Percentiles rank a stretch among this genome's conserved stretches.
Conservation (phyloP, 2,113 vertebrate species). For the Sigmodon hispidus region DNA sequence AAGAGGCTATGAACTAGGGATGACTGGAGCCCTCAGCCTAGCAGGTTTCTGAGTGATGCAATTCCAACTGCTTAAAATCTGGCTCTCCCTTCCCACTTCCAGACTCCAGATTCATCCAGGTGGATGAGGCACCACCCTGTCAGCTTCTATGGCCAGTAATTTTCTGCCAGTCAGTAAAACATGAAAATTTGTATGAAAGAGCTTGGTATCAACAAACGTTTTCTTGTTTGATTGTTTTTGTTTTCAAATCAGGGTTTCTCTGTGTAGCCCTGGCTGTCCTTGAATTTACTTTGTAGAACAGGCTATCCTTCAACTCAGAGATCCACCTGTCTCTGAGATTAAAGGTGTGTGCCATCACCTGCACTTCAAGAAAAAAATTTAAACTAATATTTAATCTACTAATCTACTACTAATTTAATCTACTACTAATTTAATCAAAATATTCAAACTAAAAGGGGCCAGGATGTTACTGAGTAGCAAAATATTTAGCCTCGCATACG, state of each 20-base stretch:
- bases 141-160: neutral
- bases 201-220: neutral
- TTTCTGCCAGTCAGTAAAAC: neutral
- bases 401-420: too few species aligned
- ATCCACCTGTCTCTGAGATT: neutral
- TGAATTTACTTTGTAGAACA: neutral
- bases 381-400: too few species aligned
- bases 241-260: neutral
- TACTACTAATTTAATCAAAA: too few species aligned
- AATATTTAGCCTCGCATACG: neutral
- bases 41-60: accelerated
- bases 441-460: neutral
- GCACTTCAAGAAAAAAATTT: neutral
- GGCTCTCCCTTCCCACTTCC: accelerated
- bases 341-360: neutral
- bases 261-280: neutral
- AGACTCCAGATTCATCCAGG: neutral
- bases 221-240: neutral
- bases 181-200: neutral
- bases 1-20: neutral
- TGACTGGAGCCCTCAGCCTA: accelerated
- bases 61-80: accelerated
- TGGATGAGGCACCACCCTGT: accelerated
- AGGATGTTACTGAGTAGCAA: neutral
- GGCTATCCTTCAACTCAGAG: neutral